phyloP scores from a whole-genome alignment of 2,113 vertebrate species.

The Okapia johnstoni region DNA sequence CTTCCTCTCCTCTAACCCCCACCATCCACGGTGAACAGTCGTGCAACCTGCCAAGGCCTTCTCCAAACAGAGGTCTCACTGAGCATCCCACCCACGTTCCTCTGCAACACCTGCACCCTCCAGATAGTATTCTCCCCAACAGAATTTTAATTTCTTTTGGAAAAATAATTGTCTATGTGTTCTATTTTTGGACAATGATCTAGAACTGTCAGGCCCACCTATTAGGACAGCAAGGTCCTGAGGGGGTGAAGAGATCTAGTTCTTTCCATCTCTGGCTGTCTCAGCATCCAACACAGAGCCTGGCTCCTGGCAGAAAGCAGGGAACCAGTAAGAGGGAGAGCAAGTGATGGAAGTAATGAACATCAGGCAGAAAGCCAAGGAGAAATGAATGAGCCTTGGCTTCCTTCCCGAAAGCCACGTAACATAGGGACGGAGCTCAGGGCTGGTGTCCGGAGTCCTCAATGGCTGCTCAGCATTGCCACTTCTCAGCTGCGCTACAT shows the following conservation, averaged over 20 bases:
- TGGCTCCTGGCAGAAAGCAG: not conserved
- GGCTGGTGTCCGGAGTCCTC: not conserved
- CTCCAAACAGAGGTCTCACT: not conserved
- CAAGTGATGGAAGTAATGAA: constrained; percentile 4
- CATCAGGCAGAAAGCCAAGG: constrained; percentile 42
- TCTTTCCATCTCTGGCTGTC: not conserved
- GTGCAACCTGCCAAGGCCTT: fast-evolving
- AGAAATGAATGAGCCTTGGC: constrained; percentile 44
- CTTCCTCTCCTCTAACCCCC: too few species aligned
- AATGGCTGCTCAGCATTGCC: not conserved
- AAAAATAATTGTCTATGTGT: not conserved
- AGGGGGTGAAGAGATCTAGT: not conserved
- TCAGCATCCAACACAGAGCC: not conserved
- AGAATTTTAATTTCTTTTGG: not conserved
- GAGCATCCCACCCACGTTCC: not conserved
- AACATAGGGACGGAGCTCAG: not conserved
- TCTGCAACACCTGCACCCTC: not conserved
- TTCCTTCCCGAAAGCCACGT: not conserved
- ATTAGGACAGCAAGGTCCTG: not conserved
- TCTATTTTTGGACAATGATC: not conserved
- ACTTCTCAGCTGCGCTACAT: not conserved
- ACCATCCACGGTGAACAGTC: fast-evolving
- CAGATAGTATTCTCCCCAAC: not conserved
- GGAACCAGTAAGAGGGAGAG: constrained; percentile 2
- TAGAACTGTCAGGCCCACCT: not conserved